Evolutionary conservation across 2,113 vertebrate species (phyloP).

Genomic region (Notiomystis cincta): DNA sequence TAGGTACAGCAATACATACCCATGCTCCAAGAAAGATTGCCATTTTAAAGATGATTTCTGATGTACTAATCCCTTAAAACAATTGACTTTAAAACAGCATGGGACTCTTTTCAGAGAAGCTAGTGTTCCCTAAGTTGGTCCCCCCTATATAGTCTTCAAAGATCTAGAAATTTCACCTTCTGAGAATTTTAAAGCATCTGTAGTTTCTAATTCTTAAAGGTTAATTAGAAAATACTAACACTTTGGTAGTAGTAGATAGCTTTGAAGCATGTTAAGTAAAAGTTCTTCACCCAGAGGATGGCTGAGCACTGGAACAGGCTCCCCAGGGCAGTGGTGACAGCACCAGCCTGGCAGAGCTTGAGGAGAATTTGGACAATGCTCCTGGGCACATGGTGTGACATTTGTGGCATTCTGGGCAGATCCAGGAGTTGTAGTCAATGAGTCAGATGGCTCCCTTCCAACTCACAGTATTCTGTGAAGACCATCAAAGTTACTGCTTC

Average conservation of each 20-base stretch:
- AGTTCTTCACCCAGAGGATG: background rate
- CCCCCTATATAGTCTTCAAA: background rate
- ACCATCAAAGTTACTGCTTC: background rate
- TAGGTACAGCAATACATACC: background rate
- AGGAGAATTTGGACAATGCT: background rate
- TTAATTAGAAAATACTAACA: background rate
- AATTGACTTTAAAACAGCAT: background rate
- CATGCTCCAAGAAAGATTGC: background rate
- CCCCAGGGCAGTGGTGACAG: background rate
- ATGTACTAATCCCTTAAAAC: background rate
- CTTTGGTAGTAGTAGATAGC: background rate
- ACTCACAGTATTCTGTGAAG: background rate
- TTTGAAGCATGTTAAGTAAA: background rate
- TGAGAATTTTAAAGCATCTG: background rate
- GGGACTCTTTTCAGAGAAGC: background rate
- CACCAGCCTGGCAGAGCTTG: background rate
- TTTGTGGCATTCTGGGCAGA: background rate
- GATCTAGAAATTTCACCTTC: background rate
- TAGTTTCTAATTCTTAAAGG: background rate
- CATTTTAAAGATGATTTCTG: background rate
- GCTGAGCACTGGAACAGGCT: background rate
- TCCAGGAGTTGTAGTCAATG: background rate
- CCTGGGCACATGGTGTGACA: background rate
- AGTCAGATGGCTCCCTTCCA: background rate
- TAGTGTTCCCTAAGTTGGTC: background rate